phyloP scores from a whole-genome alignment of 2,797 vertebrate species.

The Mormyrus hasselquistii region DNA sequence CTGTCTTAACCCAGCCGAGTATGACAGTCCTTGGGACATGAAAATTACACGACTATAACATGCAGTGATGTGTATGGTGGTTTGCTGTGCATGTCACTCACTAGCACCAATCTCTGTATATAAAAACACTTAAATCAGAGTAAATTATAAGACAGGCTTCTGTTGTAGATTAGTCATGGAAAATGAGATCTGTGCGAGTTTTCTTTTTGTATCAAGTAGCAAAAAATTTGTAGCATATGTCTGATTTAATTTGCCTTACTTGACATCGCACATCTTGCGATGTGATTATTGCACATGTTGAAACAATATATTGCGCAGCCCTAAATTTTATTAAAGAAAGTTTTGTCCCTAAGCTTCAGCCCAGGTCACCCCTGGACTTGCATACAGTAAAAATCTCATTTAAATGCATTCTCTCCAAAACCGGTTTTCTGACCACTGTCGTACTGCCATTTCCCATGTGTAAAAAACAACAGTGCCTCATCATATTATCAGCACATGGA shows the following conservation, averaged over 20 bases:
- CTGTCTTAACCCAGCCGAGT: not conserved
- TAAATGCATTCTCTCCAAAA: not conserved
- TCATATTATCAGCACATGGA: not conserved
- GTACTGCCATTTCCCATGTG: not conserved
- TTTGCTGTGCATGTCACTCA: not conserved
- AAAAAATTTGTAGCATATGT: not conserved
- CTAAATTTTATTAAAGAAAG: not conserved
- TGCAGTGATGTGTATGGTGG: not conserved
- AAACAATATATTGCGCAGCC: not conserved
- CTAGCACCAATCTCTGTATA: not conserved
- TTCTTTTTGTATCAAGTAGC: not conserved
- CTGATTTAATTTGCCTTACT: not conserved
- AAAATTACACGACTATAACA: not conserved
- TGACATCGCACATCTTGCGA: not conserved
- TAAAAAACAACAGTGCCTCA: not conserved
- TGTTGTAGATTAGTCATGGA: not conserved
- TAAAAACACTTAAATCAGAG: not conserved
- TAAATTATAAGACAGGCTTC: not conserved
- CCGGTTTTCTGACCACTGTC: not conserved
- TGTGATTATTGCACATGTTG: not conserved
- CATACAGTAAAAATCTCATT: not conserved
- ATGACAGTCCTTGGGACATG: not conserved
- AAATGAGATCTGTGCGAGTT: not conserved
- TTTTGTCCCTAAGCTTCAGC: not conserved
- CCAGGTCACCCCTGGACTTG: not conserved